Percentiles rank a stretch among this genome's conserved stretches.
Evolutionary conservation across 2,888 invertebrate genomes (phyloP).

Genomic region (Spisula subtruncata): DNA sequence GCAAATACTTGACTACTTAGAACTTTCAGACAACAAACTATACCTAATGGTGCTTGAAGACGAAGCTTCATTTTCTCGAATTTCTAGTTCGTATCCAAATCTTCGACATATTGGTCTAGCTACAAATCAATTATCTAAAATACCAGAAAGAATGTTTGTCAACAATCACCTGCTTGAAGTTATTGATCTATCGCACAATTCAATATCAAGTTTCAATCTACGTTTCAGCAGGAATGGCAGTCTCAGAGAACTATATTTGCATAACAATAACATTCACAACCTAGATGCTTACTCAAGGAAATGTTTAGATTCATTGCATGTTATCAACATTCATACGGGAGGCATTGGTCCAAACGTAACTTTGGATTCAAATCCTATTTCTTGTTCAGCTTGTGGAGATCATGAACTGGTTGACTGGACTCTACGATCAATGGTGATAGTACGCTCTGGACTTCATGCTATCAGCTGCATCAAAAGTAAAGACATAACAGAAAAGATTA

Average conservation of each 20-base stretch:
- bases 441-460: background rate
- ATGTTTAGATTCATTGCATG: background rate
- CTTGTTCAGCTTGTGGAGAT: background rate
- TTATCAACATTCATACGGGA: background rate
- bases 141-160: background rate
- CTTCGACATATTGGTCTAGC: background rate
- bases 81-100: background rate
- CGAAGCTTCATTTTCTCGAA: background rate
- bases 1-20: background rate
- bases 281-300: background rate
- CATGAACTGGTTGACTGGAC: constrained; percentile 1
- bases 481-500: background rate
- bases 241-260: constrained; percentile 6
- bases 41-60: background rate
- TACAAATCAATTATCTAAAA: background rate
- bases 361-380: constrained; percentile 4
- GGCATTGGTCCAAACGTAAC: background rate
- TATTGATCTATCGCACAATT: background rate
- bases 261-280: background rate
- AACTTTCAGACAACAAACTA: background rate
- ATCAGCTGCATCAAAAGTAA: background rate
- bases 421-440: background rate
- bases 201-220: background rate
- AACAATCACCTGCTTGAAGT: background rate
- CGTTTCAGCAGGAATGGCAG: background rate